phyloP scores from a whole-genome alignment of 2,888 invertebrate species.

The Notodromas monacha region DNA sequence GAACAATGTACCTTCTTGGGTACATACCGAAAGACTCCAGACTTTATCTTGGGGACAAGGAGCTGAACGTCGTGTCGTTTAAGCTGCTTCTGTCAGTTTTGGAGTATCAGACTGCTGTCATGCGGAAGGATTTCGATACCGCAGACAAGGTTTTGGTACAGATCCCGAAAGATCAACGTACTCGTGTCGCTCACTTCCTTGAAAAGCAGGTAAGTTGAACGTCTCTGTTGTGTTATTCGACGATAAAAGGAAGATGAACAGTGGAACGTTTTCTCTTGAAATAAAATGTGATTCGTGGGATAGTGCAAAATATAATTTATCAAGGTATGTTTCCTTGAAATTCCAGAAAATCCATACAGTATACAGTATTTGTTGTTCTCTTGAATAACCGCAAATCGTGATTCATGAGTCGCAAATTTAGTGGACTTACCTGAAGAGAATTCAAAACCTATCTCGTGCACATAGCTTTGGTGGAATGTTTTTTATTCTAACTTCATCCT shows the following conservation, averaged over 20 bases:
- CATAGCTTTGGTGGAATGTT: too few relatives aligned
- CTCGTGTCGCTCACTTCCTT: slow-evolving; percentile 86
- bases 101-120: slow-evolving; percentile 98
- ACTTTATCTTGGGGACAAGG: slow-evolving; percentile 84
- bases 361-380: too few relatives aligned
- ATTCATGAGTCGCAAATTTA: too few relatives aligned
- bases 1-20: slow-evolving; percentile 81
- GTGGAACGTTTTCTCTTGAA: slow-evolving; percentile 5
- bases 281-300: not conserved
- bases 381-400: too few relatives aligned
- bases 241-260: slow-evolving; percentile 1
- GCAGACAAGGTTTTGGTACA: slow-evolving; percentile 77
- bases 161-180: slow-evolving; percentile 80
- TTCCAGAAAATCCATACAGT: too few relatives aligned
- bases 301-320: slow-evolving; percentile 5
- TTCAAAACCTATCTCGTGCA: too few relatives aligned
- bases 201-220: slow-evolving; percentile 97
- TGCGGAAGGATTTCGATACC: slow-evolving; percentile 80
- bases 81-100: slow-evolving; percentile 51
- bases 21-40: slow-evolving; percentile 85
- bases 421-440: too few relatives aligned
- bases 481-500: too few relatives aligned
- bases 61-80: slow-evolving; percentile 77
- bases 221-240: slow-evolving; percentile 8
- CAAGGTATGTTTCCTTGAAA: slow-evolving; percentile 1